phyloP scores from a whole-genome alignment of 1,140 invertebrate species.

The Centruroides sculpturatus region DNA sequence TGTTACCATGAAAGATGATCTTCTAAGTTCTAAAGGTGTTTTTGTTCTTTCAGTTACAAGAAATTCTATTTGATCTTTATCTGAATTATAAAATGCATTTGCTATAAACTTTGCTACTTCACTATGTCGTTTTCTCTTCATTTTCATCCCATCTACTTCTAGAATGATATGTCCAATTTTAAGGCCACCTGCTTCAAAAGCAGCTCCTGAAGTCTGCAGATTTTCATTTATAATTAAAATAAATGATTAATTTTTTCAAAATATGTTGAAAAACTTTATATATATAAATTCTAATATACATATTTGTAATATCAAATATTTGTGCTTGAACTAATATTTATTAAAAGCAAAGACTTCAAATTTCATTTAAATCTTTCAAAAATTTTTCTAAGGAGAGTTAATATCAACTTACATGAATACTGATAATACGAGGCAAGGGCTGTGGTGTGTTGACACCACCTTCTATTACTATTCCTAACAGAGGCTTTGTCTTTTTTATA shows the following conservation, averaged over 20 bases:
- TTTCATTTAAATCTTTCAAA: neutral
- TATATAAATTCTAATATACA: too few relatives aligned
- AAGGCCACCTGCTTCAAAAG: constrained; percentile 74
- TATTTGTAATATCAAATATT: too few relatives aligned
- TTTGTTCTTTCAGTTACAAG: constrained; percentile 48
- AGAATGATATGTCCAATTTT: constrained; percentile 87
- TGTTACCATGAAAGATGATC: constrained; percentile 18
- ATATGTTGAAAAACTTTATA: too few relatives aligned
- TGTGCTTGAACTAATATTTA: too few relatives aligned
- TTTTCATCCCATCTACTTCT: constrained; percentile 74
- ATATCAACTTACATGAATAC: constrained; percentile 72
- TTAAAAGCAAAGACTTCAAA: too few relatives aligned
- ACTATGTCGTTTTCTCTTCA: constrained; percentile 55
- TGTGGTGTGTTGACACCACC: constrained; percentile 90
- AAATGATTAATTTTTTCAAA: too few relatives aligned
- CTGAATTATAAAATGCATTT: constrained; percentile 64
- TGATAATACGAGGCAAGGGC: constrained; percentile 83
- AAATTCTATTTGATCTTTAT: constrained; percentile 75
- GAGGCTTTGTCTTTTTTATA: constrained; percentile 69
- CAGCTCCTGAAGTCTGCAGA: constrained; percentile 78
- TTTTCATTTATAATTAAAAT: neutral
- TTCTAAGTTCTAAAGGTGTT: constrained; percentile 14
- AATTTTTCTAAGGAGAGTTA: neutral
- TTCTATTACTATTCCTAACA: constrained; percentile 90
- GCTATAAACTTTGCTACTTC: constrained; percentile 77